These are phyloP conservation scores for Hippotragus niger DNA, from an alignment of 2,113 vertebrate species.

Conservation along the genomic window DNA sequence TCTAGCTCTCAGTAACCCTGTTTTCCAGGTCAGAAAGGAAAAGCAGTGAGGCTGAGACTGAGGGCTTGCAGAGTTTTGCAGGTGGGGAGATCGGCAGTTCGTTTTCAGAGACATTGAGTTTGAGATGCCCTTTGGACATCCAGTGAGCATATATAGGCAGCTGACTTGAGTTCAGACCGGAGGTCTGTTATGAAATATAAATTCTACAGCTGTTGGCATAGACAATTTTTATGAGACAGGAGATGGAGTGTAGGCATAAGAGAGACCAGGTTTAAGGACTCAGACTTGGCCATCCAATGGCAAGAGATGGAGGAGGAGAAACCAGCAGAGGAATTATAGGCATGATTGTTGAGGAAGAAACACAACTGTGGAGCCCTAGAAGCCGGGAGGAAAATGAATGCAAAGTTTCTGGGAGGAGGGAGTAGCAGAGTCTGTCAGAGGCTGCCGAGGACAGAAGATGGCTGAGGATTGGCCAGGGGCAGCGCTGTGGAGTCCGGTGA, in stretches of 20 bases:
- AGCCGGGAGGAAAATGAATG: not conserved
- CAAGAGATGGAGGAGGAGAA: not conserved
- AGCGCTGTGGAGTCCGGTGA: fast-evolving
- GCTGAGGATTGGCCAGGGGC: not conserved
- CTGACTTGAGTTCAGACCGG: not conserved
- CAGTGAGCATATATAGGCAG: not conserved
- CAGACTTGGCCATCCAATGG: fast-evolving
- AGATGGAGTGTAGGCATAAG: not conserved
- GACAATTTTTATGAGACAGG: not conserved
- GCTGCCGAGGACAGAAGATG: not conserved
- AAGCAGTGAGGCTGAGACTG: not conserved
- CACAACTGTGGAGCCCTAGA: not conserved
- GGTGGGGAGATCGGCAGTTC: not conserved
- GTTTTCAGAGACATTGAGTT: fast-evolving
- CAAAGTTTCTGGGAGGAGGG: not conserved
- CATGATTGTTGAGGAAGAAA: not conserved
- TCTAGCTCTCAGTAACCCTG: fast-evolving
- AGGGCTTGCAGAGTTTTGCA: fast-evolving
- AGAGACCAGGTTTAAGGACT: not conserved
- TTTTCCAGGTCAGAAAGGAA: not conserved
- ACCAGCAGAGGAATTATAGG: not conserved
- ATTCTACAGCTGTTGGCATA: fast-evolving
- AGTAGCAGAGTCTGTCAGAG: not conserved
- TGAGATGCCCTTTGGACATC: not conserved
- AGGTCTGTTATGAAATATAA: not conserved